phyloP scores from a whole-genome alignment of 2,113 vertebrate species.

The Chinchilla lanigera region DNA sequence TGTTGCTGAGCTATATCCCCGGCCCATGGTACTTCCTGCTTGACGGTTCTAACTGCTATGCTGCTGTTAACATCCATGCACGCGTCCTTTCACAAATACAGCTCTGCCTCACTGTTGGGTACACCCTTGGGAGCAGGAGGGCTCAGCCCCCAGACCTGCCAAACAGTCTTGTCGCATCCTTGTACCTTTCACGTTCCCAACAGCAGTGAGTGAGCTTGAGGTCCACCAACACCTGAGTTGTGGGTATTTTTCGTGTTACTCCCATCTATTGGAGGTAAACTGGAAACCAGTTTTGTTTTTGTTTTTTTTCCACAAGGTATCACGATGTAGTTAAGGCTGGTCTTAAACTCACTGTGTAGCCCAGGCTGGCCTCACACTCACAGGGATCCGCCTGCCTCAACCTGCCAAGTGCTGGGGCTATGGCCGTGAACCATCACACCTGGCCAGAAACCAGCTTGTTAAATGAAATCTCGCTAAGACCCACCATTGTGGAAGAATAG shows the following conservation, averaged over 20 bases:
- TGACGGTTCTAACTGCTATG: accelerated
- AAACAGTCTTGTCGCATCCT: neutral
- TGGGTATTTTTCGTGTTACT: neutral
- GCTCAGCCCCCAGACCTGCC: neutral
- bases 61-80: neutral
- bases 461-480: neutral
- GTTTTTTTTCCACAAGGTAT: neutral
- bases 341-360: neutral
- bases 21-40: neutral
- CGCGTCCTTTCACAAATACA: neutral
- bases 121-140: accelerated
- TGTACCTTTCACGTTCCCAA: no score
- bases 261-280: neutral
- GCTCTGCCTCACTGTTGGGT: neutral
- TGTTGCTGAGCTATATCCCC: no score
- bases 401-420: neutral
- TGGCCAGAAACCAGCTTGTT: neutral
- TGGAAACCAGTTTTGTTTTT: neutral
- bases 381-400: neutral
- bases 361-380: neutral
- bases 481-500: neutral
- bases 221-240: neutral
- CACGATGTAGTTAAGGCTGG: neutral
- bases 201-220: neutral
- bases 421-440: neutral